Percentiles rank a stretch among this genome's conserved stretches.
phyloP scores from a whole-genome alignment of 2,113 vertebrate species.

The Patagioenas fasciata region DNA sequence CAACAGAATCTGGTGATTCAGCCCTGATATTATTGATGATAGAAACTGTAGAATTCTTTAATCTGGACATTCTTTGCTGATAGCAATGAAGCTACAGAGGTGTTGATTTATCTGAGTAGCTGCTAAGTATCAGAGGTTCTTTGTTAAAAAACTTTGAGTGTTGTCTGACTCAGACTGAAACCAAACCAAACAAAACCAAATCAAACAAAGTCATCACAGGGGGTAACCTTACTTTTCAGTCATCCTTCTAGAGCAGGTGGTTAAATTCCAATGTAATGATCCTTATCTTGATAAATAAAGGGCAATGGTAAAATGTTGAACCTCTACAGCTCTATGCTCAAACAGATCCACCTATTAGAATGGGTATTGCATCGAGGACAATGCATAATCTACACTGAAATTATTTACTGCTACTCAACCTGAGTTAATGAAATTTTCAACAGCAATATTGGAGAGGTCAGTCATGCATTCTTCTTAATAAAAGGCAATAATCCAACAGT shows the following conservation, averaged over 20 bases:
- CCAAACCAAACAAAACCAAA: not conserved
- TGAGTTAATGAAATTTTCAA: not conserved
- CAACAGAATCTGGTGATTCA: not conserved
- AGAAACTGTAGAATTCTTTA: not conserved
- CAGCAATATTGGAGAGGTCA: not conserved
- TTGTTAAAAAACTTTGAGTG: not conserved
- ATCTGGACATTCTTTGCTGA: not conserved
- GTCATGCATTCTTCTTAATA: not conserved
- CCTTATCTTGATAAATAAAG: not conserved
- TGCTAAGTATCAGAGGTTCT: not conserved
- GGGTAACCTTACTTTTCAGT: not conserved
- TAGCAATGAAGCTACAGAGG: not conserved
- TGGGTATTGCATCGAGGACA: not conserved
- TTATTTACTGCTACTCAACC: not conserved
- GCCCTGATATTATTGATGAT: not conserved
- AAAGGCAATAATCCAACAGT: not conserved
- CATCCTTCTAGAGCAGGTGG: not conserved
- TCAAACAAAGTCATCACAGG: not conserved
- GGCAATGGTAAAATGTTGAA: not conserved
- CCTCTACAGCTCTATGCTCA: not conserved
- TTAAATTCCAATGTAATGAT: conserved; percentile 10
- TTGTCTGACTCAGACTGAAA: conserved; percentile 53
- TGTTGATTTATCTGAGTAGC: not conserved
- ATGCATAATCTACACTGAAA: not conserved
- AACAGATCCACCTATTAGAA: not conserved